These are phyloP conservation scores for Phyllotreta striolata DNA, from an alignment of 2,888 invertebrate genomes.

Conservation along the genomic window DNA sequence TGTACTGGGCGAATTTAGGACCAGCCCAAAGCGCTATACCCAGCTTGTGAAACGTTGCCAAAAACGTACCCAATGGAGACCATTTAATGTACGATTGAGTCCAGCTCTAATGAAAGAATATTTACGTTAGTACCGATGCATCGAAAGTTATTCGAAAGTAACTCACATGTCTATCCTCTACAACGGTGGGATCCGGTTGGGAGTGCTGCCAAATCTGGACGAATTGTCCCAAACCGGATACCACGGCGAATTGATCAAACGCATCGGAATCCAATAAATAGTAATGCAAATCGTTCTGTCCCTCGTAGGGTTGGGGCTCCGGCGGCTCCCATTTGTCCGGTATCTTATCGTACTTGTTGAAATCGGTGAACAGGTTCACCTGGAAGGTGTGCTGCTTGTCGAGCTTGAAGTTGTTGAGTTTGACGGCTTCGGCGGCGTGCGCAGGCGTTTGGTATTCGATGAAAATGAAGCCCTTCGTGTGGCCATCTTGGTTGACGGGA, in stretches of 20 bases:
- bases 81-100: conserved; percentile 96
- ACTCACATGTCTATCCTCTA: conserved; percentile 83
- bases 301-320: conserved; percentile 85
- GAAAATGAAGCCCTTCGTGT: conserved; percentile 90
- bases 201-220: conserved; percentile 90
- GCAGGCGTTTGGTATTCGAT: conserved; percentile 86
- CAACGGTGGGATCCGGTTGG: conserved; percentile 80
- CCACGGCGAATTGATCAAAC: conserved; percentile 94
- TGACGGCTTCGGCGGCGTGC: conserved; percentile 89
- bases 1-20: conserved; percentile 89
- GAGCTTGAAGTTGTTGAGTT: conserved; percentile 90
- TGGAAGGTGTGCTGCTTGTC: conserved; percentile 94
- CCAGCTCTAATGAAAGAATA: conserved; percentile 74
- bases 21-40: conserved; percentile 99
- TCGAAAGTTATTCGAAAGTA: background rate
- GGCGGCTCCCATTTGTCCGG: conserved; percentile 95
- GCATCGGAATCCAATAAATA: conserved; percentile 94
- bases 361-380: conserved; percentile 90
- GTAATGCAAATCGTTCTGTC: conserved; percentile 91
- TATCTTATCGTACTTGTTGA: conserved; percentile 91
- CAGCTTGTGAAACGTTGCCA: conserved; percentile 94
- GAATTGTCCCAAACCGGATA: conserved; percentile 77
- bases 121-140: conserved; percentile 3
- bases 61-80: conserved; percentile 97
- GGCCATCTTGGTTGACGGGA: conserved; percentile 82